phyloP scores from a whole-genome alignment of 2,888 invertebrate species.

The Nemapogon koenigi region DNA sequence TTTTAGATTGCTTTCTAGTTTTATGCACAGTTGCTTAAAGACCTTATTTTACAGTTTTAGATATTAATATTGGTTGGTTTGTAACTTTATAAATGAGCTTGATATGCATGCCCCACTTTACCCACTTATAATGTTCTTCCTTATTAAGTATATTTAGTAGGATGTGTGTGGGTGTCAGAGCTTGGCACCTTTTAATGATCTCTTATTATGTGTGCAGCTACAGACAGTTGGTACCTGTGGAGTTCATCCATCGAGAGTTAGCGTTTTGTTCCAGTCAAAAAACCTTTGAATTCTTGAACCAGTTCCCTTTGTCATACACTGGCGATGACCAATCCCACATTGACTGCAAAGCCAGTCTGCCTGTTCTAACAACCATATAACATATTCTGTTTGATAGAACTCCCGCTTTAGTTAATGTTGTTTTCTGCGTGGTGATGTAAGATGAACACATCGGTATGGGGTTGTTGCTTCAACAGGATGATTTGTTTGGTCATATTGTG shows the following conservation, averaged over 20 bases:
- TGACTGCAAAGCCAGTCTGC: conserved; percentile 88
- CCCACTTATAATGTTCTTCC: no score
- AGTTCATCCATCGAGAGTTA: conserved; percentile 86
- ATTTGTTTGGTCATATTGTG: no score
- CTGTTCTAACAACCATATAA: conserved; percentile 63
- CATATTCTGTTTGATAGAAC: conserved; percentile 47
- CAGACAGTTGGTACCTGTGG: conserved; percentile 89
- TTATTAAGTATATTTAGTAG: no score
- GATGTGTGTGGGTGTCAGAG: no score
- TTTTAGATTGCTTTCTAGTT: no score
- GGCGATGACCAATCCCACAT: conserved; percentile 74
- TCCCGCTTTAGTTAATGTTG: conserved; percentile 40
- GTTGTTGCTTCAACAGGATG: conserved; percentile 1
- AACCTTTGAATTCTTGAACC: conserved; percentile 87
- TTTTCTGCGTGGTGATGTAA: conserved; percentile 52
- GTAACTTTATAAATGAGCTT: no score
- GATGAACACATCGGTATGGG: conserved; percentile 20
- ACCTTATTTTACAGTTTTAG: no score
- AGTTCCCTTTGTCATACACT: conserved; percentile 77
- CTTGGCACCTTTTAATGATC: no score
- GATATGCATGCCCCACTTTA: no score
- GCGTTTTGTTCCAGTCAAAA: conserved; percentile 85
- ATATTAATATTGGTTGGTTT: no score
- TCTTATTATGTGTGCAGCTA: conserved; percentile 77
- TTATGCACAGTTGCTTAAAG: no score